phyloP scores from a whole-genome alignment of 37 sponge, comb jelly and placozoan genomes.

The Chondrilla cf. caribensis region DNA sequence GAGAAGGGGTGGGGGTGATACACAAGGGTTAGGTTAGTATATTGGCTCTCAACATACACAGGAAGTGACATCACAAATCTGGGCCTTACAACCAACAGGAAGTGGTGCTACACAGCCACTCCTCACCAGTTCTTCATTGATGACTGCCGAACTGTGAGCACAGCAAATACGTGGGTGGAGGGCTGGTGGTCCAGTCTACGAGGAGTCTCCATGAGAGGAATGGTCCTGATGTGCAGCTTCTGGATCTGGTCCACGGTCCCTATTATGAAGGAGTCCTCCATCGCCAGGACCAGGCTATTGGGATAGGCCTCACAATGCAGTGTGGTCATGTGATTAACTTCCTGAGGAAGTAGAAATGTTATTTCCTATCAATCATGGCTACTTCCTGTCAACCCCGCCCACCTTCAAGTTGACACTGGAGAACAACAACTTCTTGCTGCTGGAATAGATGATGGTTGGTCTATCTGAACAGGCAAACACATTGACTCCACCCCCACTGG shows the following conservation, averaged over 20 bases:
- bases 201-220: constrained; percentile 84
- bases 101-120: too few relatives aligned
- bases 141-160: constrained; percentile 29
- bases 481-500: constrained; percentile 45
- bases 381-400: not conserved
- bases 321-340: constrained; percentile 81
- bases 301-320: constrained; percentile 81
- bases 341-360: constrained; percentile 29
- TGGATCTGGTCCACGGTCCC: constrained; percentile 94
- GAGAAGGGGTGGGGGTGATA: not conserved
- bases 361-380: not conserved
- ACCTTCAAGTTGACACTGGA: constrained; percentile 93
- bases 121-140: too few relatives aligned
- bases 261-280: constrained; percentile 63
- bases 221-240: constrained; percentile 88
- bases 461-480: constrained; percentile 95
- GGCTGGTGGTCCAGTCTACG: constrained; percentile 78
- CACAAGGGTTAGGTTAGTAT: not conserved
- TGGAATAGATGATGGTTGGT: constrained; percentile 92
- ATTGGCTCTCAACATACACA: not conserved
- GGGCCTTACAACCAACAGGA: too few relatives aligned
- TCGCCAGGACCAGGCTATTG: constrained; percentile 81
- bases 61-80: constrained; percentile 11
- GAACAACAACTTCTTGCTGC: constrained; percentile 84
- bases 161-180: constrained; percentile 48